Base-by-base conservation (phyloP, 2,797 vertebrate genomes). In the Sebastes elongatus region DNA sequence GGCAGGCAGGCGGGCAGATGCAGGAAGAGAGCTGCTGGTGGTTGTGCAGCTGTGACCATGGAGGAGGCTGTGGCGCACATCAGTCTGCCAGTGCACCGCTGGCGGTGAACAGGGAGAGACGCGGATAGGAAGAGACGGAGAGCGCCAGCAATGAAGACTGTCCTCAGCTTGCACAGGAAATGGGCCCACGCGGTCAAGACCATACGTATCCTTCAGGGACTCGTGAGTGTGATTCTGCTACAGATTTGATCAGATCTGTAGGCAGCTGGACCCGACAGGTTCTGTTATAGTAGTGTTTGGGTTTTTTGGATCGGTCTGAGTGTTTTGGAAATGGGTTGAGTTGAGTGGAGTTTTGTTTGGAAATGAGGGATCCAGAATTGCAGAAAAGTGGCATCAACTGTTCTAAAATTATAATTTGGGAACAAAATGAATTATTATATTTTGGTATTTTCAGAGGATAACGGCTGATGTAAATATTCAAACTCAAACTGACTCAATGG, bases 111-210 rank as follows among this genome's bases (percentile, higher is more conserved):
- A 46, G 76, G 84, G 85, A 89, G 69, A 83, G 87, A 88, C 83
- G 27, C 71, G 53, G 32, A 78, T 38, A 82, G 72, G 73, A 22
- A 70, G 55, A 86, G 62, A 72, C 78, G 8, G 52, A 76, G 71
- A 73, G 73, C 35, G 38, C 27, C 76, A 55, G 63, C 67, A 3
- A 94, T 98, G 97, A 98, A 98, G 97, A 96, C 96, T 2, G 94
- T 96, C 64, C 93, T 96, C 86, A 95, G 94, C 86, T 92, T 98
- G 79, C 97, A 97, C 91, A 96, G 95, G 90, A 96, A 98, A 94
- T 99, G 97, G 97, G 94, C 93, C 87, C 96, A 96, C 84, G 96
- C 97, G 22, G 91, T 97, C 83, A 97, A 96, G 95, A 97, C 97
- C 94, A 96, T 97, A 90, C 95, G 96, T 82, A 96, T 97, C 95